A percentile compares a stretch with the other conserved stretches of the same genome.
These are phyloP conservation scores for Dolichoris vasculosae DNA, from an alignment of 1,140 invertebrate genomes.

Conservation along the genomic window DNA sequence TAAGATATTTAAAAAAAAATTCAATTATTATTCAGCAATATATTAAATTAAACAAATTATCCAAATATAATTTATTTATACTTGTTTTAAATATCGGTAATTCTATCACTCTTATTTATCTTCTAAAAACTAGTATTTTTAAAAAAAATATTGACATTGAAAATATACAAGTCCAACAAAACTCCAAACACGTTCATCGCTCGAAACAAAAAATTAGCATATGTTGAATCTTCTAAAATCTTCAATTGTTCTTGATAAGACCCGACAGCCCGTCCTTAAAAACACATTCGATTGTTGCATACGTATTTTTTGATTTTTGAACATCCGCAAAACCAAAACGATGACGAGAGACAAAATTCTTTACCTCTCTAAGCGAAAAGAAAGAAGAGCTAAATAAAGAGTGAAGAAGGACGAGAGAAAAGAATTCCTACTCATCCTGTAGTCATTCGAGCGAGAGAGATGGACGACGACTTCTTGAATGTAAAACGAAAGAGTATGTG, in stretches of 20 bases:
- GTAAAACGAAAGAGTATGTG: background rate
- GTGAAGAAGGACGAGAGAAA: conserved; percentile 47
- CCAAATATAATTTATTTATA: background rate
- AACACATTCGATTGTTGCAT: conserved; percentile 40
- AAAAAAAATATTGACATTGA: background rate
- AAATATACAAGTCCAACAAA: background rate
- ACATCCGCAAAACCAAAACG: background rate
- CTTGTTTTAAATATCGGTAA: background rate
- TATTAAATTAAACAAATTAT: background rate
- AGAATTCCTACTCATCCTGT: conserved; percentile 15
- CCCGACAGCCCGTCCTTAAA: background rate
- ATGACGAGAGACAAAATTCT: background rate
- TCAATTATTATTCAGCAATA: background rate
- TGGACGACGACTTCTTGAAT: background rate
- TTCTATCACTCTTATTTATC: background rate
- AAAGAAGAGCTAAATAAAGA: background rate
- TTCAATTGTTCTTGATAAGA: conserved; percentile 36
- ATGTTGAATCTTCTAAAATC: conserved; percentile 38
- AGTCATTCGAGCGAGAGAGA: conserved; percentile 30
- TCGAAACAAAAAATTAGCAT: conserved; percentile 41
- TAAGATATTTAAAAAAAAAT: too few species aligned
- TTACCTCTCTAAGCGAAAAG: background rate
- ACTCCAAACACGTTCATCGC: background rate
- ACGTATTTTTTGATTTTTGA: conserved; percentile 30
- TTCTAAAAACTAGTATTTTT: background rate